Percentiles rank a stretch among this genome's conserved stretches.
phyloP scores from a whole-genome alignment of 30 jellyfish, hydroid and myxozoan genomes.

The Hydractinia symbiolongicarpus region DNA sequence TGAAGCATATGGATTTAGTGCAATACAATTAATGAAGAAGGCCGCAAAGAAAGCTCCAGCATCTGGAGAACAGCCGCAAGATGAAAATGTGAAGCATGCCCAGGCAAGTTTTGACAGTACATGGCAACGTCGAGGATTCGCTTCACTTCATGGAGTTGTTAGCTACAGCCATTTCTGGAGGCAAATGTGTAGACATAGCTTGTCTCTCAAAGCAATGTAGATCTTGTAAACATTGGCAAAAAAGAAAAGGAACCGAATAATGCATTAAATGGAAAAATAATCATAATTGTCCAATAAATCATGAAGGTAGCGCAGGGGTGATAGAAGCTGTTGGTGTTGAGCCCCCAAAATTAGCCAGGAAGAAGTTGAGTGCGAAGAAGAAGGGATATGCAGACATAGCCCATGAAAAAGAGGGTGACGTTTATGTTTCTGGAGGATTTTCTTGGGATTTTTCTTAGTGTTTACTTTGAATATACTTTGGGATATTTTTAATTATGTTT shows the following conservation, averaged over 20 bases:
- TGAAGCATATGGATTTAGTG: constrained; percentile 2
- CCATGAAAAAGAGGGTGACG: too few species aligned
- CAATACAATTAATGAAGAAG: not conserved
- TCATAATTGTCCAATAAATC: not conserved
- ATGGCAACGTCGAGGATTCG: not conserved
- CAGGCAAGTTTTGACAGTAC: not conserved
- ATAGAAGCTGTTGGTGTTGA: not conserved
- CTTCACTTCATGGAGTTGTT: constrained; percentile 8
- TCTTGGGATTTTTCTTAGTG: too few species aligned
- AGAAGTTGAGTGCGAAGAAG: too few species aligned
- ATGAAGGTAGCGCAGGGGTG: constrained; percentile 4
- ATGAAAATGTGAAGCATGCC: not conserved
- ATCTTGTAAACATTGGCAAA: not conserved
- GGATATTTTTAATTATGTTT: too few species aligned
- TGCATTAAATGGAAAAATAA: not conserved
- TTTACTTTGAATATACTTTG: too few species aligned
- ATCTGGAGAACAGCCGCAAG: constrained; percentile 8
- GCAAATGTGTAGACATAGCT: not conserved
- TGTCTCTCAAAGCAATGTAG: not conserved
- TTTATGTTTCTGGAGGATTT: too few species aligned
- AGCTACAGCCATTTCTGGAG: constrained; percentile 3
- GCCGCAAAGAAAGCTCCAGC: not conserved
- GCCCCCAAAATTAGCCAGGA: too few species aligned
- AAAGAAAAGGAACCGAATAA: not conserved
- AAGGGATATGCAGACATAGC: too few species aligned